Evolutionary conservation across 2,113 vertebrate genomes (phyloP).

Genomic region (Capricornis sumatraensis): DNA sequence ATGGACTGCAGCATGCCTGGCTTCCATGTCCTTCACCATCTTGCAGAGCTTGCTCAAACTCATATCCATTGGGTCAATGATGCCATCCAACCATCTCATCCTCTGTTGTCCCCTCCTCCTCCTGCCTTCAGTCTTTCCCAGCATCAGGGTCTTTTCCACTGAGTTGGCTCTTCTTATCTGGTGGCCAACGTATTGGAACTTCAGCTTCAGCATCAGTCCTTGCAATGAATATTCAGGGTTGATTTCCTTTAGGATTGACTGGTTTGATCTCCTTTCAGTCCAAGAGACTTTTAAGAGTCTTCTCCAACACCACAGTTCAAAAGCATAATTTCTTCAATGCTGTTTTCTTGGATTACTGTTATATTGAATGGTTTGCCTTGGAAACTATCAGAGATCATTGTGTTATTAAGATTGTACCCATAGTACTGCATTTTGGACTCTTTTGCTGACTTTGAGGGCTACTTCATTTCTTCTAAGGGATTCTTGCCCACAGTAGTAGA

Average conservation of each 20-base stretch:
- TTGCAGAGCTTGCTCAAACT: neutral
- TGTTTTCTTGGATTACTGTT: neutral
- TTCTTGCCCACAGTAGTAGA: neutral
- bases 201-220: neutral
- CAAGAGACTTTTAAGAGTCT: neutral
- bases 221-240: neutral
- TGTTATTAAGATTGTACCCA: neutral
- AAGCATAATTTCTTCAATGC: neutral
- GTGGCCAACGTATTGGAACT: neutral
- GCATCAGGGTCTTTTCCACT: neutral
- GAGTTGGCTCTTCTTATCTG: neutral
- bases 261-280: neutral
- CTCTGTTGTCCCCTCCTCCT: neutral
- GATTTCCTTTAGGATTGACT: neutral
- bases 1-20: neutral
- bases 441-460: neutral
- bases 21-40: neutral
- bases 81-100: neutral
- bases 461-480: neutral
- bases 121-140: neutral
- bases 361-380: neutral
- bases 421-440: neutral
- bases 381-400: neutral
- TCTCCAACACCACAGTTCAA: neutral
- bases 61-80: neutral